Base-by-base conservation (phyloP, 2,797 vertebrate genomes). In the Pogoniulus pusillus region DNA sequence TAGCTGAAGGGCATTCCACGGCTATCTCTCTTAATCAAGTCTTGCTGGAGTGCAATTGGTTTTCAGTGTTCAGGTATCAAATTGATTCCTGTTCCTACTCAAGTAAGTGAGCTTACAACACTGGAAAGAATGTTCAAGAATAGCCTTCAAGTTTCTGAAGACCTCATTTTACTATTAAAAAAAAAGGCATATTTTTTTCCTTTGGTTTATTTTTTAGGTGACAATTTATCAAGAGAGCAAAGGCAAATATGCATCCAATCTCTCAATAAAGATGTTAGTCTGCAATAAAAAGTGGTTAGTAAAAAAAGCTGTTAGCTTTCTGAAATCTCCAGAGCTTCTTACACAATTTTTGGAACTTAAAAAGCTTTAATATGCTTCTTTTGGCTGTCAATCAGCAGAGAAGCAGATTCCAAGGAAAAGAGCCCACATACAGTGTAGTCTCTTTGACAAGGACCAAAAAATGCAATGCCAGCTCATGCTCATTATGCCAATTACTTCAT, bases 101-200 rank as follows among this genome's bases (percentile, higher is more conserved):
- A 9, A 30, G n/a, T 53, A 77, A 82, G n/a, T 53, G 77, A 82
- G 9, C 35, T 84, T 49, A 37, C 10, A 66, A 9, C 13, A 10
- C 7, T 53, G 16, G 16, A 47, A 32, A 72, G 15, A 45, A 45
- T 43, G 37, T 79, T 79, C 32, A 35, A 37, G 20, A 15, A 11
- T 69, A 26, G 3, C 18, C 16, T 68, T 72, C 30, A 22, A 64
- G 34, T 34, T 23, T 39, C 23, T 78, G 62, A 81, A 12, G 24
- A 43, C 22, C 4, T 66, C 26, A n/a, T 37, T 85, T 72, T 77
- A 16, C 14, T 53, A 2, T 74, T 90, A 76, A 27, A 7, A 2
- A 2, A 57, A 8, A 1, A 2, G 32, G 20, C 23, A 16, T 58
- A 0, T 0, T 29, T 54, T 88, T 35, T 16, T 19, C 53, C 26